Base-by-base conservation (phyloP, 2,113 vertebrate species). In the Leptocoma aspasia region DNA sequence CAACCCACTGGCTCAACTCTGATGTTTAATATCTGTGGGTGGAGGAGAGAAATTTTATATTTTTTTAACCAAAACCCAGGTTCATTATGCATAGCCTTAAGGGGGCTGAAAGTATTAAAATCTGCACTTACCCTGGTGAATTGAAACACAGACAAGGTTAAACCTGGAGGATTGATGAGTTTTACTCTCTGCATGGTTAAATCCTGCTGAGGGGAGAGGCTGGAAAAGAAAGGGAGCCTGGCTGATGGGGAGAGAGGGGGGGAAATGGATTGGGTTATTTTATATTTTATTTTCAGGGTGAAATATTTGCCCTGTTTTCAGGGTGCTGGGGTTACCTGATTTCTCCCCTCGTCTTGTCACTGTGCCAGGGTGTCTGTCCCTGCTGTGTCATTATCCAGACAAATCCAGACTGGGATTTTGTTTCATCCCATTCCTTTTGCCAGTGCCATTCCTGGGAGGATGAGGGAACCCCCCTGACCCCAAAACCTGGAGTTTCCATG, bases 111-210 rank as follows among this genome's bases (percentile, higher is more conserved):
- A 93, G 96, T 96, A 92, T 97, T 97, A 94, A 96, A 97, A 91
- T 79, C 56, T 82, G 70, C 95, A 84, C 82, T 94, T 89, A 75
- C 90, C 96, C 96, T 78, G 84, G 96, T 97, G 97, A 90, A 92
- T 96, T 88, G 70, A 81, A 90, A 96, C 64, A 82, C 90, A 96
- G 97, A 97, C 97, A 96, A 97, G 97, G 97, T 97, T 98, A 97
- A 97, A 97, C 97, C 97, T 97, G 96, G 79, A 97, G 97, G 97
- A 97, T 94, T 97, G 97, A 96, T 97, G 97, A 93, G 96, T 95
- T 95, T 64, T 92, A 70, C 90, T 95, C 96, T 97, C 86, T 92
- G 94, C 91, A 31, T 82, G 90, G 96, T 80, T 87, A 80, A 90
- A 70, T 75, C 96, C 95, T 66, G 20, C 93, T 63, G 76, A 52